These are phyloP conservation scores for Semicossyphus pulcher DNA, from an alignment of 2,113 vertebrate species.

Conservation along the genomic window DNA sequence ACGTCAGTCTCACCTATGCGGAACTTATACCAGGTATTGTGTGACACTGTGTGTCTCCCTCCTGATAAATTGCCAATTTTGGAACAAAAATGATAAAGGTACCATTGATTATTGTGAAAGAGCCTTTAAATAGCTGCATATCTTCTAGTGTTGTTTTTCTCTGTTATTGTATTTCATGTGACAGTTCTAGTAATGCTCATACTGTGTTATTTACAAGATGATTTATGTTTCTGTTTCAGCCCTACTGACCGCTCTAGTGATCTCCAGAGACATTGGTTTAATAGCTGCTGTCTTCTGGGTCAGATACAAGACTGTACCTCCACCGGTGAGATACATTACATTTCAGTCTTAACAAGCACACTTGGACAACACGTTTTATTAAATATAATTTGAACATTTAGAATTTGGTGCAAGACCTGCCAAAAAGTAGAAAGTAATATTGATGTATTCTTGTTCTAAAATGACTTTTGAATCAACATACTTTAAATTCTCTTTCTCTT, in stretches of 20 bases:
- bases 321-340: slow-evolving; percentile 87
- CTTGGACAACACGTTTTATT: background rate
- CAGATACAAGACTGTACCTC: slow-evolving; percentile 95
- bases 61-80: too few relatives aligned
- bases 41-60: background rate
- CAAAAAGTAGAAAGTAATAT: background rate
- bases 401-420: background rate
- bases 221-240: slow-evolving; percentile 76
- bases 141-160: background rate
- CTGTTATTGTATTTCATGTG: background rate
- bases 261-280: slow-evolving; percentile 91
- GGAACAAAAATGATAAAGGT: too few relatives aligned
- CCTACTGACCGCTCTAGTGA: slow-evolving; percentile 91
- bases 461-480: fast-evolving
- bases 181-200: background rate
- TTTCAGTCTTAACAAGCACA: background rate
- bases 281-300: slow-evolving; percentile 97
- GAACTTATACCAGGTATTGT: slow-evolving; percentile 95
- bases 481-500: slow-evolving; percentile 12
- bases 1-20: slow-evolving; percentile 93
- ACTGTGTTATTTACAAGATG: background rate
- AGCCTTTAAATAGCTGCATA: background rate
- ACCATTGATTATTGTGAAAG: background rate
- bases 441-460: background rate
- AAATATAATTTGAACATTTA: too few relatives aligned